Percentiles rank a stretch among this genome's conserved stretches.
phyloP scores from a whole-genome alignment of 2,797 vertebrate genomes.

The Ammospiza maritima region DNA sequence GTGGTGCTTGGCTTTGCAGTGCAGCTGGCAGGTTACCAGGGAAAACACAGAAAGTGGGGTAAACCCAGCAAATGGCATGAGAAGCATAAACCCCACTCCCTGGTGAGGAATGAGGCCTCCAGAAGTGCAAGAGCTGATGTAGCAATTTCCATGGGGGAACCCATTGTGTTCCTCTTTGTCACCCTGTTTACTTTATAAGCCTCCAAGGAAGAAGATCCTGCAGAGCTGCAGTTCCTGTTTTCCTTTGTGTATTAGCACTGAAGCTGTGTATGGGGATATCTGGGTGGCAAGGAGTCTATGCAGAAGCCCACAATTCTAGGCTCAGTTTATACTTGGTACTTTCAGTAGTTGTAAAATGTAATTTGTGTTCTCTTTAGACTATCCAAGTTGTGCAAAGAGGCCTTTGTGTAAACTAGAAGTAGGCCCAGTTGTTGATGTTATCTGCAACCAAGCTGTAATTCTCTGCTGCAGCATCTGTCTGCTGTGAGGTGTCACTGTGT shows the following conservation, averaged over 20 bases:
- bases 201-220: background rate
- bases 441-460: background rate
- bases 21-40: background rate
- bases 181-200: slow-evolving; percentile 8
- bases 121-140: background rate
- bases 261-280: background rate
- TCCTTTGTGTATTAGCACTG: background rate
- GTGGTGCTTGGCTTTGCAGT: background rate
- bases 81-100: background rate
- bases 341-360: background rate
- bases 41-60: background rate
- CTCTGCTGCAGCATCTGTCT: background rate
- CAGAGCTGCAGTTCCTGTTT: background rate
- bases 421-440: background rate
- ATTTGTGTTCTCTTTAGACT: background rate
- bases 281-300: background rate
- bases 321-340: background rate
- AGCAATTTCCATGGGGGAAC: background rate
- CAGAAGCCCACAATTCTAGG: background rate
- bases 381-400: background rate
- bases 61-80: background rate
- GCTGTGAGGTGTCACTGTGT: background rate
- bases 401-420: background rate
- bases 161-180: background rate
- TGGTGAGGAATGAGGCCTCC: background rate